phyloP scores from a whole-genome alignment of 2,888 invertebrate genomes.

The Homarus gammarus region DNA sequence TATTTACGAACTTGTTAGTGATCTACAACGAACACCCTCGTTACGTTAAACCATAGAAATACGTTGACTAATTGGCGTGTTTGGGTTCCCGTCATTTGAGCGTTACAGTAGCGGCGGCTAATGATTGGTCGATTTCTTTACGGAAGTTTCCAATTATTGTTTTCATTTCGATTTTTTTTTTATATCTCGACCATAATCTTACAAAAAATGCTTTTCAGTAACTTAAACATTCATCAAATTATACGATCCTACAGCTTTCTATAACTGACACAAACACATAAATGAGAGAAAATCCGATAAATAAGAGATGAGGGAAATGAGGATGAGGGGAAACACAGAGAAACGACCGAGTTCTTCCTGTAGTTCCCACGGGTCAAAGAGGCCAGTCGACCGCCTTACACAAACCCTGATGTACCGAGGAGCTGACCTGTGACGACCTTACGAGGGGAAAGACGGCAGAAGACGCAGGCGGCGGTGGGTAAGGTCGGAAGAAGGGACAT shows the following conservation, averaged over 20 bases:
- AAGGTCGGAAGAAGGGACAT: slow-evolving; percentile 12
- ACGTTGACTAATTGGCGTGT: slow-evolving; percentile 30
- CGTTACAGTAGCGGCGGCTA: slow-evolving; percentile 3
- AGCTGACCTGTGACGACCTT: slow-evolving; percentile 49
- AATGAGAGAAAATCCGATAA: not conserved
- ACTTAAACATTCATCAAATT: too few relatives aligned
- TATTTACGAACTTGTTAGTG: slow-evolving; percentile 29
- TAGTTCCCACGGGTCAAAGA: not conserved
- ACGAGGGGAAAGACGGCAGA: not conserved
- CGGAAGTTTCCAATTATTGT: not conserved
- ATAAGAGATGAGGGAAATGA: not conserved
- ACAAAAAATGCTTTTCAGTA: too few relatives aligned
- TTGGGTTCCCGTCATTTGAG: slow-evolving; percentile 41
- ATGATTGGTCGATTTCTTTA: slow-evolving; percentile 3
- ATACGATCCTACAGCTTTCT: too few relatives aligned
- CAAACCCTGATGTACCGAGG: slow-evolving; percentile 44
- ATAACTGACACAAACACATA: too few relatives aligned
- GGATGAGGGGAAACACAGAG: slow-evolving; percentile 8
- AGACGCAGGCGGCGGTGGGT: not conserved
- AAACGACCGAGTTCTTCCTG: not conserved
- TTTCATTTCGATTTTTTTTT: not conserved
- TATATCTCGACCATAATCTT: not conserved
- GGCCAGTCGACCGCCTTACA: slow-evolving; percentile 21
- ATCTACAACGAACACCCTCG: slow-evolving; percentile 26
- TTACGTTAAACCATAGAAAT: slow-evolving; percentile 29